Conservation (phyloP, 2,888 invertebrate species). For the Chelonus formosanus region DNA sequence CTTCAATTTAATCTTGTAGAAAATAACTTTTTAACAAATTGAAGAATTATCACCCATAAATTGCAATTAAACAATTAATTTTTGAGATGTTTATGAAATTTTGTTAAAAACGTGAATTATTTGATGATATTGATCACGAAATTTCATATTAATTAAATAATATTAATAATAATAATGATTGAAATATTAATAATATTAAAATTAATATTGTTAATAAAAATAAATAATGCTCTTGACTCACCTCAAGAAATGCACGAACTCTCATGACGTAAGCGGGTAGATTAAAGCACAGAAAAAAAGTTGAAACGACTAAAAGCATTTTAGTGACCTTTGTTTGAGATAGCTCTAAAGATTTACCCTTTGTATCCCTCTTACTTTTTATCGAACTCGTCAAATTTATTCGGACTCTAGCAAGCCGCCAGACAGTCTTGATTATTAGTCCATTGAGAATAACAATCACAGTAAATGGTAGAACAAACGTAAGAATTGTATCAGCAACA, state of each 20-base stretch:
- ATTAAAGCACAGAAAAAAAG: constrained; percentile 80
- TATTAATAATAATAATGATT: no score
- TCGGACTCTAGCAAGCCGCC: constrained; percentile 67
- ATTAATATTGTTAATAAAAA: constrained; percentile 1
- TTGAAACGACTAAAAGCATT: constrained; percentile 84
- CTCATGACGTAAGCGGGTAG: constrained; percentile 80
- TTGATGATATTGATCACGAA: no score
- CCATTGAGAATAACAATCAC: constrained; percentile 77
- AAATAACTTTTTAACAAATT: no score
- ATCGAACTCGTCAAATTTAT: constrained; percentile 52
- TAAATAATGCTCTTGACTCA: constrained; percentile 55
- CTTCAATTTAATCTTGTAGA: no score
- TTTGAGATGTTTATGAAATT: no score
- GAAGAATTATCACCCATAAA: no score
- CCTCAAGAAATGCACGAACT: constrained; percentile 71
- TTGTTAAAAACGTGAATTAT: no score
- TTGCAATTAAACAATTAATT: no score
- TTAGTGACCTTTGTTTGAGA: constrained; percentile 79
- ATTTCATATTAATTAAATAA: no score
- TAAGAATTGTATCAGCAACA: constrained; percentile 75
- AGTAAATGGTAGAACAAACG: constrained; percentile 78
- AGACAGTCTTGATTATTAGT: constrained; percentile 76
- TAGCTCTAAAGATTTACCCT: constrained; percentile 24
- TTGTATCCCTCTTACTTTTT: background rate
- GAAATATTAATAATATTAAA: background rate